Base-by-base conservation (phyloP, 2,797 vertebrate genomes). In the Enteromius radiatus region DNA sequence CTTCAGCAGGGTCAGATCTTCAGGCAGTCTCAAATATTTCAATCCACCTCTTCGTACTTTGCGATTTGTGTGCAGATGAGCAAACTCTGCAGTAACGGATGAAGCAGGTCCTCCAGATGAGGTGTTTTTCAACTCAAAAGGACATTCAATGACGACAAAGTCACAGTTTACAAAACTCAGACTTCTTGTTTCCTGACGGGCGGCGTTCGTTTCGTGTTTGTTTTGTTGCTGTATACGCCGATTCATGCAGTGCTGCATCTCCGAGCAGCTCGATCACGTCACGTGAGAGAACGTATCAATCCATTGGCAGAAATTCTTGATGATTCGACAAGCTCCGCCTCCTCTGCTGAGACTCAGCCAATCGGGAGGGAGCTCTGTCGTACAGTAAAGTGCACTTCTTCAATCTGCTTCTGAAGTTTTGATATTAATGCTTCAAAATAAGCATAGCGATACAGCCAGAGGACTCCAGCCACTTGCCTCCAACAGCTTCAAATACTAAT, bases 351-450 rank as follows among this genome's bases (percentile, higher is more conserved):
- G 63, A 65, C 64, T 76, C 71, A 80, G 36, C 63, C 61, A 82
- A 52, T 56, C 33, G 61, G 73, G 81, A 38, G 61, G 78, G 26
- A 86, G 43, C 54, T 68, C 76, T 23, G 80, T 89, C 88, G 87
- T 91, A 92, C 91, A 92, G 93, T 95, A 95, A 95, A 95, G 94
- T 95, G 94, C 94, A 95, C 93, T 93, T 93, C 87, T 87, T 91
- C 91, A 54, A 83, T 90, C 88, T 86, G 87, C 78, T 88, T 88
- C 84, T 23, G 38, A 82, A 69, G 65, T 87, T 85, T 80, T 73
- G 64, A 65, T 78, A 86, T 82, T 4, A 76, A 92, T 91, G 93
- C 93, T 94, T 94, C 63, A 93, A 93, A 93, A 94, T 87, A 92
- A 93, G 92, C 91, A 92, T 78, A 83, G 83, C 85, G 85, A 88